phyloP scores from a whole-genome alignment of 2,888 invertebrate species.

The Yponomeuta malinellus region DNA sequence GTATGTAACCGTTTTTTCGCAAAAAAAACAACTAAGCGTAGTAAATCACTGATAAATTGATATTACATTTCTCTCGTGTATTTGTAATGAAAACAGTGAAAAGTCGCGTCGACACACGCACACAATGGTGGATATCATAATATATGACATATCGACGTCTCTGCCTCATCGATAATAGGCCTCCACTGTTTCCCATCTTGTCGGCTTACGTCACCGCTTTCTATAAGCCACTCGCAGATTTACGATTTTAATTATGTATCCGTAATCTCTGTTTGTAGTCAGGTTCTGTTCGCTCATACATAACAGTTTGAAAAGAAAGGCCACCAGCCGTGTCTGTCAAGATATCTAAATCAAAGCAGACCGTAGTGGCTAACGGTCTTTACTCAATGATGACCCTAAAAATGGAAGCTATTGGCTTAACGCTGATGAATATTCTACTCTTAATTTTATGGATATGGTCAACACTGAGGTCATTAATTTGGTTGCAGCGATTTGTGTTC shows the following conservation, averaged over 20 bases:
- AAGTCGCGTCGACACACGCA: not conserved
- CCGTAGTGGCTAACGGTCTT: not conserved
- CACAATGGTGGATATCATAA: not conserved
- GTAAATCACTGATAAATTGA: not conserved
- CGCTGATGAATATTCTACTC: not conserved
- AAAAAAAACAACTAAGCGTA: not conserved
- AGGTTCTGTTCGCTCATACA: too few species aligned
- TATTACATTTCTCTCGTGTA: not conserved
- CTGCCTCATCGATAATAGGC: conserved; percentile 22
- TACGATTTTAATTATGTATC: conserved; percentile 44
- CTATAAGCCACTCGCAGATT: conserved; percentile 41
- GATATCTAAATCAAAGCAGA: too few species aligned
- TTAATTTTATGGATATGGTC: not conserved
- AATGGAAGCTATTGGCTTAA: not conserved
- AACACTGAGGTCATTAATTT: not conserved
- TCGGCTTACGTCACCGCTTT: conserved; percentile 49
- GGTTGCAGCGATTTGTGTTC: not conserved
- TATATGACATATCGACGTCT: conserved; percentile 5
- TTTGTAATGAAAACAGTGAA: not conserved
- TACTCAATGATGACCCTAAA: not conserved
- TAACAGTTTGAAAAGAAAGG: too few species aligned
- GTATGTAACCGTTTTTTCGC: not conserved
- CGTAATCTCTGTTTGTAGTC: conserved; percentile 21
- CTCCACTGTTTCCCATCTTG: not conserved
- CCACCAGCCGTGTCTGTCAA: too few species aligned